A percentile compares a stretch with the other conserved stretches of the same genome.
phyloP scores from a whole-genome alignment of 2,113 vertebrate species.

The Hystrix cristata region DNA sequence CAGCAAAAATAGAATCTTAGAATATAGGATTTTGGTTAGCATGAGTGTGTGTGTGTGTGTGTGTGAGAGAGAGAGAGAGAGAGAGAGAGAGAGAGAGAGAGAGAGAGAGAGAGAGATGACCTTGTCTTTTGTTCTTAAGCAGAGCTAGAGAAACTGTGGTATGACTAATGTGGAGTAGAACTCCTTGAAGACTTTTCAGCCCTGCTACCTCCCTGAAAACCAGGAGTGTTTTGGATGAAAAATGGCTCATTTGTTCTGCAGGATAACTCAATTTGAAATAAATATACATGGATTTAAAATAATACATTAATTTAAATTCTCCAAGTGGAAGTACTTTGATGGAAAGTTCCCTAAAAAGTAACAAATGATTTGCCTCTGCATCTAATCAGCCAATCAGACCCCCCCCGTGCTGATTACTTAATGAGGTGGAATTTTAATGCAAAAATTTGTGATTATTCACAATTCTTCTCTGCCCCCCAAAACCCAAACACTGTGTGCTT shows the following conservation, averaged over 20 bases:
- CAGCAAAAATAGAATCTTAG: neutral
- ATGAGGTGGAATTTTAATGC: constrained; percentile 80
- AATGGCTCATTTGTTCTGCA: constrained; percentile 70
- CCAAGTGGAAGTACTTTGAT: constrained; percentile 69
- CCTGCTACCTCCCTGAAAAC: neutral
- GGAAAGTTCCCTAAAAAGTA: constrained; percentile 76
- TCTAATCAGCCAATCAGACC: constrained; percentile 81
- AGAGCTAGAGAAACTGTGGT: neutral
- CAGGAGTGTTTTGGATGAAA: neutral
- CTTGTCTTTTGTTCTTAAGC: neutral
- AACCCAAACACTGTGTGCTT: constrained; percentile 53
- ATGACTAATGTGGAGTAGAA: neutral
- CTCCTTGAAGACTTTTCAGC: neutral
- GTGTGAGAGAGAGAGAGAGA: neutral
- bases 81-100: neutral
- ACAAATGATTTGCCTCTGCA: constrained; percentile 75
- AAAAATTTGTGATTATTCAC: constrained; percentile 79
- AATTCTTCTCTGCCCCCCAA: constrained; percentile 39
- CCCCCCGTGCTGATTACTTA: constrained; percentile 80
- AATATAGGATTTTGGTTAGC: neutral
- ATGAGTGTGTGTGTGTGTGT: neutral
- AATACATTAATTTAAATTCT: constrained; percentile 78
- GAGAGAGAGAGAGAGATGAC: neutral
- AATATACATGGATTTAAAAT: constrained; percentile 76
- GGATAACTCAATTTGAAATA: constrained; percentile 72